Conservation (phyloP, 2,113 vertebrate species). For the Mystacornis crossleyi region DNA sequence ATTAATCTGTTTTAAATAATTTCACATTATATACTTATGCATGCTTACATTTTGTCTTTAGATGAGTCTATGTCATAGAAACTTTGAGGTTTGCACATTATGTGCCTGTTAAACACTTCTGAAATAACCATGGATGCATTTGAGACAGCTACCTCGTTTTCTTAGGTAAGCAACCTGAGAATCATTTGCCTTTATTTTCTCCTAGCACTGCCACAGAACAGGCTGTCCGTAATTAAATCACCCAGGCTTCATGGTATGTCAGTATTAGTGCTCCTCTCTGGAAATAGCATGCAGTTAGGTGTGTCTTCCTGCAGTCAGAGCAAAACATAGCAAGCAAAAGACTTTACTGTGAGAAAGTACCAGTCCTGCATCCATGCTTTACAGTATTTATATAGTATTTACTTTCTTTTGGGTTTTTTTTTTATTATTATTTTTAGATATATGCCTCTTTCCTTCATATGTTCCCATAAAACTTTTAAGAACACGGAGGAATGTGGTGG, state of each 20-base stretch:
- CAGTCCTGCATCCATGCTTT: background rate
- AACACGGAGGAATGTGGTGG: fast-evolving
- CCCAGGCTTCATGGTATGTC: fast-evolving
- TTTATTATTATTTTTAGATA: background rate
- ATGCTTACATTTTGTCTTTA: background rate
- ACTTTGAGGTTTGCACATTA: background rate
- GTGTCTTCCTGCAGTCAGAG: background rate
- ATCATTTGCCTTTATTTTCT: background rate
- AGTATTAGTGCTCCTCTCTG: background rate
- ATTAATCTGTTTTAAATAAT: background rate
- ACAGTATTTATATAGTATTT: background rate
- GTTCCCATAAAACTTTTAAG: background rate
- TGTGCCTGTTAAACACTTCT: background rate
- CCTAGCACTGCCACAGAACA: background rate
- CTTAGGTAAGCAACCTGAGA: background rate
- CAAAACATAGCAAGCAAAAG: background rate
- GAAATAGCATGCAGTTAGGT: background rate
- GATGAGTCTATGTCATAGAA: background rate
- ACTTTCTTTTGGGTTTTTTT: too few species aligned
- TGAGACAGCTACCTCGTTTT: background rate
- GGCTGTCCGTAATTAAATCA: background rate
- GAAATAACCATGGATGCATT: background rate
- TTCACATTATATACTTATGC: background rate
- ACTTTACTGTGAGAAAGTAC: background rate
- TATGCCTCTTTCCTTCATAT: background rate